These are phyloP conservation scores for Echinometra lucunter DNA, from an alignment of 53 echinoderm and acorn worm species.

Conservation along the genomic window DNA sequence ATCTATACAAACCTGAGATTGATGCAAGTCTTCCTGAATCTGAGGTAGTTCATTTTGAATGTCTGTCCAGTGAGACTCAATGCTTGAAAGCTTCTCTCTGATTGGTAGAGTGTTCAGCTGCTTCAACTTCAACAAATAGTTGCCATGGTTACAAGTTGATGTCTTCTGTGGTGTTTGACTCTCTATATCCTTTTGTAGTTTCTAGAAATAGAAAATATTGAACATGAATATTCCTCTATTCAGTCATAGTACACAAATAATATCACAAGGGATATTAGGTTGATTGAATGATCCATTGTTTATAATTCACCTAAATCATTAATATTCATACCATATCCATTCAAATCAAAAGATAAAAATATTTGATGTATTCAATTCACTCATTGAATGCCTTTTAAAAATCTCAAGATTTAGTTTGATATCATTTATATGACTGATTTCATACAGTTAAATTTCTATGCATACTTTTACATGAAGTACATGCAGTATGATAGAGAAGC, in stretches of 20 bases:
- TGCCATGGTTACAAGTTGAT: conserved; percentile 85
- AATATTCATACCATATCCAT: not conserved
- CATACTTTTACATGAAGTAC: not conserved
- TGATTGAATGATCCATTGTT: not conserved
- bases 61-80: conserved; percentile 90
- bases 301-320: not conserved
- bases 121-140: conserved; percentile 91
- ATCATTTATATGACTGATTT: not conserved
- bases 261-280: not conserved
- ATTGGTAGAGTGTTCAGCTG: conserved; percentile 86
- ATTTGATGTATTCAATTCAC: not conserved
- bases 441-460: not conserved
- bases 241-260: not conserved
- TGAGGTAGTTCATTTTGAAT: conserved; percentile 88
- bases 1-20: conserved; percentile 83
- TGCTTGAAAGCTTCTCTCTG: conserved; percentile 79
- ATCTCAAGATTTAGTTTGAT: not conserved
- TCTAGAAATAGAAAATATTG: conserved; percentile 65
- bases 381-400: not conserved
- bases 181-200: conserved; percentile 92
- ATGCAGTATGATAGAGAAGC: not conserved
- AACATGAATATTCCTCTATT: not conserved
- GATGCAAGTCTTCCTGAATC: conserved; percentile 95
- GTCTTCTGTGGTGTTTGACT: conserved; percentile 86
- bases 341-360: not conserved